Evolutionary conservation across 1,140 invertebrate species (phyloP).

Genomic region (Apis dorsata): DNA sequence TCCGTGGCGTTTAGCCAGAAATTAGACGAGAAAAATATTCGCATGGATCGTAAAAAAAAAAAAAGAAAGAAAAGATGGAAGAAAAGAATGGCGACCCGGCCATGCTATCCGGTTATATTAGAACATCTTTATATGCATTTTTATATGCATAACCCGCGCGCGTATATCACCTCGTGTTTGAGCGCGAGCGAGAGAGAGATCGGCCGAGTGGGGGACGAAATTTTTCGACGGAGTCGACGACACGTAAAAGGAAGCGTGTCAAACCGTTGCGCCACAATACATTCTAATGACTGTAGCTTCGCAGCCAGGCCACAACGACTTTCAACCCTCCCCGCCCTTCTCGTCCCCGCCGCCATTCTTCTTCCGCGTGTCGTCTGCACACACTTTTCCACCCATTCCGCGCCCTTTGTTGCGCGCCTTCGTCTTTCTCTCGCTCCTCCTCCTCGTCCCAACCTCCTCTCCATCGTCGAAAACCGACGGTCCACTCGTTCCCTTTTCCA

Average conservation of each 20-base stretch:
- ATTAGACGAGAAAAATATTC: no score
- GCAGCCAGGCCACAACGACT: constrained; percentile 37
- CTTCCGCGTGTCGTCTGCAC: constrained; percentile 44
- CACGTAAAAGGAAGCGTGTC: constrained; percentile 53
- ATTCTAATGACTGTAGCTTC: constrained; percentile 74
- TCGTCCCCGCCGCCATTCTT: constrained; percentile 7
- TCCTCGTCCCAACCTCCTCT: no score
- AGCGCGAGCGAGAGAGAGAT: no score
- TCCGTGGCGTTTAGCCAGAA: not conserved
- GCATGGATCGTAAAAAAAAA: not conserved
- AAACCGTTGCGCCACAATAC: constrained; percentile 73
- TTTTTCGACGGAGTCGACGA: no score
- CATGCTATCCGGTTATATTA: no score
- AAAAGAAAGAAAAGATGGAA: not conserved
- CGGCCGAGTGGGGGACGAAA: no score
- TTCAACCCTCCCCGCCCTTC: constrained; percentile 19
- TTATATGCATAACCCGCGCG: not conserved
- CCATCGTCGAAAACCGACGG: not conserved
- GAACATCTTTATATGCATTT: no score
- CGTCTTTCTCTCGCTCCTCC: not conserved
- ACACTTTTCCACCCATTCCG: constrained; percentile 25
- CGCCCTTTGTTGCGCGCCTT: constrained; percentile 1
- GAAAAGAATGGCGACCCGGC: no score
- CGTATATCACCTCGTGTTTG: no score
- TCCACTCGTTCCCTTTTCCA: constrained; percentile 17